Evolutionary conservation across 2,888 invertebrate genomes (phyloP).

Genomic region (Deilephila porcellus): DNA sequence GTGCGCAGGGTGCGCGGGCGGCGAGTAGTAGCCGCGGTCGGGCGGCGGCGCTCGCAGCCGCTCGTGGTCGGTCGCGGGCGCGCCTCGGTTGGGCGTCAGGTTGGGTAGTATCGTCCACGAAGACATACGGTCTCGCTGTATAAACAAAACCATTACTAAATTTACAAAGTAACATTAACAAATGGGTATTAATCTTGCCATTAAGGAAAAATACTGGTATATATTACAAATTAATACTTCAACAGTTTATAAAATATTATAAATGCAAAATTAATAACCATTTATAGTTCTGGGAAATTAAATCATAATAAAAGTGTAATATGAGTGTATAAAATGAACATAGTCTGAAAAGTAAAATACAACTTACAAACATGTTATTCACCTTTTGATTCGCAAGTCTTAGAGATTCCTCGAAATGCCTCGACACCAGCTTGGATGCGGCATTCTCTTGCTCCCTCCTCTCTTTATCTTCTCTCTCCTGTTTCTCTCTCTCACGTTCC

Average conservation of each 20-base stretch:
- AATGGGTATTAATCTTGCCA: background rate
- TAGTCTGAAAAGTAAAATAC: slow-evolving; percentile 27
- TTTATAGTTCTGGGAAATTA: background rate
- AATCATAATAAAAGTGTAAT: background rate
- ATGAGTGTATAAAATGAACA: background rate
- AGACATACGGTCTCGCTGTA: slow-evolving; percentile 78
- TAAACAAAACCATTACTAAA: slow-evolving; percentile 46
- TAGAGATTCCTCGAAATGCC: slow-evolving; percentile 95
- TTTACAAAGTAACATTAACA: slow-evolving; percentile 14
- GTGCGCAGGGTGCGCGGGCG: slow-evolving; percentile 49
- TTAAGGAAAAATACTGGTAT: background rate
- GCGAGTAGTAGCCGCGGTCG: slow-evolving; percentile 59
- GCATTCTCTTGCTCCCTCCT: slow-evolving; percentile 88
- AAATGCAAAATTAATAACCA: background rate
- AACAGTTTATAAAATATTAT: background rate
- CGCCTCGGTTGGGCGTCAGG: slow-evolving; percentile 76
- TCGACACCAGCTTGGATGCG: slow-evolving; percentile 92
- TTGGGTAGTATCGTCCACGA: slow-evolving; percentile 85
- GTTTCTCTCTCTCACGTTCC: slow-evolving; percentile 81
- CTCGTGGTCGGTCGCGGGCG: slow-evolving; percentile 56
- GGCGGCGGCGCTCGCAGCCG: slow-evolving; percentile 48
- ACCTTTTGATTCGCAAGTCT: slow-evolving; percentile 92
- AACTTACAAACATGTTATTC: slow-evolving; percentile 36
- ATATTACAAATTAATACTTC: background rate
- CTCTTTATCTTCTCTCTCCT: slow-evolving; percentile 82